A percentile compares a stretch with the other conserved stretches of the same genome.
These are phyloP conservation scores for Lacerta agilis DNA, from an alignment of 2,797 vertebrate genomes.

Conservation along the genomic window DNA sequence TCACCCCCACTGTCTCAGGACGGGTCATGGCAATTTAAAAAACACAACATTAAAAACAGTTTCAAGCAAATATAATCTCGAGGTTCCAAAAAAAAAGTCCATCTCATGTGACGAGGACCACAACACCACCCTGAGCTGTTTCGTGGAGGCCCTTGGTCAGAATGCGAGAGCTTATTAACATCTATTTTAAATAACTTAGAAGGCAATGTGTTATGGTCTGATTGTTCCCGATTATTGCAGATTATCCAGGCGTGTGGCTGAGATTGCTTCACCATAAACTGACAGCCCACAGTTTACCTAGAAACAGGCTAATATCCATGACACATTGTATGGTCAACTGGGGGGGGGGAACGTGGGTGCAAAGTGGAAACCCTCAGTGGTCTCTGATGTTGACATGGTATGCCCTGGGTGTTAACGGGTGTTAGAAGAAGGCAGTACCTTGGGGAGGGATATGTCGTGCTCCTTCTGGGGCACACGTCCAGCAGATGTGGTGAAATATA, in stretches of 20 bases:
- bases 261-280: neutral
- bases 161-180: neutral
- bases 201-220: neutral
- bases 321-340: neutral
- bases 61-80: no score
- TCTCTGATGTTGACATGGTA: neutral
- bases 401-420: no score
- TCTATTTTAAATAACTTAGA: neutral
- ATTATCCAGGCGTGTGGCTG: no score
- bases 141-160: neutral
- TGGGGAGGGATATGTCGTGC: no score
- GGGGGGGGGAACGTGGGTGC: neutral
- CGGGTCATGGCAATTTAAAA: no score
- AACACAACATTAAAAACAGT: no score
- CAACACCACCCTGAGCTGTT: neutral
- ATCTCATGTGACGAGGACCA: no score
- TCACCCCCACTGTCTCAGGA: no score
- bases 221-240: no score
- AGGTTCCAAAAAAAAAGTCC: no score
- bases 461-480: no score
- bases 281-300: neutral
- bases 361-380: neutral
- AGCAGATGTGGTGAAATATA: neutral
- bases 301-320: neutral
- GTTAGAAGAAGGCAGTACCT: no score